Conservation (phyloP, 2,888 invertebrate species). For the Hesperia comma region DNA sequence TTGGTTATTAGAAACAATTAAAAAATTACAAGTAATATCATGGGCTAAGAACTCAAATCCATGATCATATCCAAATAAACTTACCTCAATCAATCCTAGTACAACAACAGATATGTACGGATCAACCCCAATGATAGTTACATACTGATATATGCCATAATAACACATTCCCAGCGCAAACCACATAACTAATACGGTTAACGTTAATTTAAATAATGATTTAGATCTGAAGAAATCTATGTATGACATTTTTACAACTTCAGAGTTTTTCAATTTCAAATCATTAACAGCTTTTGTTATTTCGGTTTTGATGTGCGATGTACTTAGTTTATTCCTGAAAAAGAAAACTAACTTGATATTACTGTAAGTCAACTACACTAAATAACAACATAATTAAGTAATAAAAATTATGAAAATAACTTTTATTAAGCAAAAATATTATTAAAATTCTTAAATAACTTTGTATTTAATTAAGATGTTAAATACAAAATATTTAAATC, state of each 20-base stretch:
- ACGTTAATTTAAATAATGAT: constrained; percentile 49
- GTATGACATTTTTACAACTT: constrained; percentile 48
- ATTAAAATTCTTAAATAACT: no score
- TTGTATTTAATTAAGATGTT: no score
- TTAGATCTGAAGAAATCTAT: constrained; percentile 57
- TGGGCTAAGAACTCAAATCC: no score
- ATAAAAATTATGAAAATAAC: no score
- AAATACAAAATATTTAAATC: no score
- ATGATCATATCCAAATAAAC: constrained; percentile 9
- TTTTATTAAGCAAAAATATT: no score
- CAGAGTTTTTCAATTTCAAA: constrained; percentile 47
- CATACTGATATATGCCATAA: constrained; percentile 61
- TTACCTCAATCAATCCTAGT: constrained; percentile 59
- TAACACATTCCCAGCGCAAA: constrained; percentile 54
- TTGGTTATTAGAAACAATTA: no score
- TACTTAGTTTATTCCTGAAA: constrained; percentile 56
- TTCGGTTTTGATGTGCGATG: constrained; percentile 51
- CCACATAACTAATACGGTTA: constrained; percentile 53
- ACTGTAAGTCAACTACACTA: no score
- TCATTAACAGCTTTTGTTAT: constrained; percentile 52
- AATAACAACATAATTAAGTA: no score
- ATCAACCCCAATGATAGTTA: constrained; percentile 54
- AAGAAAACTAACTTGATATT: background rate
- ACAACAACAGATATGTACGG: constrained; percentile 54
- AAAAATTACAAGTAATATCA: no score